Base-by-base conservation (phyloP, 23 tunicate genomes). In the Phallusia fumigata region DNA sequence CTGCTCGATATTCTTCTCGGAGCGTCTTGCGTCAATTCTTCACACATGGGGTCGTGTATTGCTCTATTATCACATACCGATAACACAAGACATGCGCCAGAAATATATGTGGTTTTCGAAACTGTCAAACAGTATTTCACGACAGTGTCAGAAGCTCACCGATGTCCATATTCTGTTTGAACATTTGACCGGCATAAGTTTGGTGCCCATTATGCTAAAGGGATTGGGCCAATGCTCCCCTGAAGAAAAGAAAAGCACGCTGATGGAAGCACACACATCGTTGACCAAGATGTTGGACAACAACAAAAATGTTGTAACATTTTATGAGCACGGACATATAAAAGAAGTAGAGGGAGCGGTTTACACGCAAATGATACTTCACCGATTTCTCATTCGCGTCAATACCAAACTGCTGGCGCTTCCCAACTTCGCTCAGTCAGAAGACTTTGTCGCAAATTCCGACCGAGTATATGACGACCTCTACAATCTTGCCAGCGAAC, bases 21-120 rank as follows among this genome's bases (percentile, higher is more conserved):
- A 79, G 21, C 72, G 83, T 11, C 73, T 79, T 24, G 83, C 83
- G 13, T 79, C 83, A 19, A 79, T 79, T 12, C 36, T 79, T 31
- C 83, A 79, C 52, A 79, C 83, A 18, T 79, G 83, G 83, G 83
- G 83, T 2, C 52, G 83, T 3, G 73, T 52, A 19, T 21, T 79
- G 32, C 52, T 79, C 36, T 79, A 79, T 33, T 79, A 79, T 35
- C 49, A 79, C 72, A 53, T 51, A 19, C 34, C 36, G 65, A 79
- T 79, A 31, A 19, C 21, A 18, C 13, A 6, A 19, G 36, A 30
- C 22, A n/a, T 79, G 35, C 72, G 83, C 8, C 12, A 51, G 40
- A 32, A 30, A 19, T 52, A 52, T 31, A 49, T 40, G 52, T 79
- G 72, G 72, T 79, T 40, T 52, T 79, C 83, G 13, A 30, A 35